Evolutionary conservation across 2,113 vertebrate species (phyloP).

Genomic region (Catharus fuscescens): DNA sequence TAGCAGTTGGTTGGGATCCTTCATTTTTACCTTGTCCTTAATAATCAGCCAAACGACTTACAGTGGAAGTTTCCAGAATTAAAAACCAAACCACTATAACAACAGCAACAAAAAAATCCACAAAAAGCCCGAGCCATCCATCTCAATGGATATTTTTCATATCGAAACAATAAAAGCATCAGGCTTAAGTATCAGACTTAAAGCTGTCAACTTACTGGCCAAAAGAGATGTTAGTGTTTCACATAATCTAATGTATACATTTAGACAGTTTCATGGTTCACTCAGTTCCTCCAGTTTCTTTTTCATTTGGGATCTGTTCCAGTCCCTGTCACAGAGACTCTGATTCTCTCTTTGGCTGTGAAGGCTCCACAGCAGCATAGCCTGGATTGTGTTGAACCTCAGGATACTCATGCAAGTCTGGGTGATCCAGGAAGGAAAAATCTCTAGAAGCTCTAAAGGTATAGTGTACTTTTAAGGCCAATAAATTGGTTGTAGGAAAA

Average conservation of each 20-base stretch:
- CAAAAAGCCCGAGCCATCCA: neutral
- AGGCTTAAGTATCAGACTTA: slow-evolving; percentile 45
- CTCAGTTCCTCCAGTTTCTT: neutral
- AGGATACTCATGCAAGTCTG: neutral
- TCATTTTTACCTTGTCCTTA: neutral
- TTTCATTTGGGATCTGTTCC: slow-evolving; percentile 32
- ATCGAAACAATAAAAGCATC: slow-evolving; percentile 33
- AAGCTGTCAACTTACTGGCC: slow-evolving; percentile 41
- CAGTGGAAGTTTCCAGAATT: neutral
- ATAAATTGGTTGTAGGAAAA: neutral
- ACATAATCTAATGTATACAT: slow-evolving; percentile 27
- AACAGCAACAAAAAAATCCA: neutral
- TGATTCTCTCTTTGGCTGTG: neutral
- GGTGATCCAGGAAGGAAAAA: neutral
- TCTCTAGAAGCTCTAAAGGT: neutral
- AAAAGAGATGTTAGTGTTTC: slow-evolving; percentile 48
- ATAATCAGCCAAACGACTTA: neutral
- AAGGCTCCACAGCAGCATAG: neutral
- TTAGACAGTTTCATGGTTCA: slow-evolving; percentile 42
- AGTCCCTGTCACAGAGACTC: neutral
- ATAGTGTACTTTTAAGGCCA: neutral
- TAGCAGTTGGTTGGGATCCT: neutral
- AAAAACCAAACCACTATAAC: neutral
- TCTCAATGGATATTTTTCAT: slow-evolving; percentile 10
- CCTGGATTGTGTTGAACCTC: neutral